phyloP scores from a whole-genome alignment of 1,140 invertebrate species.

The Leptoteleia sp. region DNA sequence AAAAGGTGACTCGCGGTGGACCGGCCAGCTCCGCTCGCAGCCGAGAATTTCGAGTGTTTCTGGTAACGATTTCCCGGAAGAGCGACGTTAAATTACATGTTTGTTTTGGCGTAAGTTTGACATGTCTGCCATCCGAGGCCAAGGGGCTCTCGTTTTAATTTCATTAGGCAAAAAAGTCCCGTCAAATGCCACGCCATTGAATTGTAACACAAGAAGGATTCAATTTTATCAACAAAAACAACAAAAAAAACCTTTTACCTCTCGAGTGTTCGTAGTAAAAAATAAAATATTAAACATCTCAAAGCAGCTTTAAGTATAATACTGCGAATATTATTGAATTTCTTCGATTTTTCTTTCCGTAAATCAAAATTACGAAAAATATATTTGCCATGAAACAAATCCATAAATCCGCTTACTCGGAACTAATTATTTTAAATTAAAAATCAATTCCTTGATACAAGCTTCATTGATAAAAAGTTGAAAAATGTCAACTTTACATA shows the following conservation, averaged over 20 bases:
- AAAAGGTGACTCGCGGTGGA: slow-evolving; percentile 13
- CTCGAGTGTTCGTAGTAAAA: too few relatives aligned
- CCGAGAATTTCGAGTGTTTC: not conserved
- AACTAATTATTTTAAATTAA: too few relatives aligned
- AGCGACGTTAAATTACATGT: not conserved
- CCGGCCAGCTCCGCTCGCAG: not conserved
- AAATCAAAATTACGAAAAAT: too few relatives aligned
- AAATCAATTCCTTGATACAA: too few relatives aligned
- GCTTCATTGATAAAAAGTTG: too few relatives aligned
- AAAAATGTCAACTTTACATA: too few relatives aligned
- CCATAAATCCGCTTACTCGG: too few relatives aligned
- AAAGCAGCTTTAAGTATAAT: slow-evolving; percentile 1
- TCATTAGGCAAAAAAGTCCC: not conserved
- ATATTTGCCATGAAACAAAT: too few relatives aligned
- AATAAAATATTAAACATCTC: too few relatives aligned
- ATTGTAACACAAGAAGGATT: not conserved
- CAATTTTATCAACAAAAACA: not conserved
- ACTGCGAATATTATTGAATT: too few relatives aligned
- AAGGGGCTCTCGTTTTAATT: not conserved
- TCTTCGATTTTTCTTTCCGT: too few relatives aligned
- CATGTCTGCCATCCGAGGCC: not conserved
- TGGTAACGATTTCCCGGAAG: slow-evolving; percentile 7
- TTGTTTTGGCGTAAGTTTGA: not conserved
- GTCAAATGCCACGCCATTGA: not conserved
- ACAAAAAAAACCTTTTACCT: too few relatives aligned